Evolutionary conservation across 2,797 vertebrate genomes (phyloP), one percentile per base, ranked within the genome.

Genomic region (Cuculus canorus): DNA sequence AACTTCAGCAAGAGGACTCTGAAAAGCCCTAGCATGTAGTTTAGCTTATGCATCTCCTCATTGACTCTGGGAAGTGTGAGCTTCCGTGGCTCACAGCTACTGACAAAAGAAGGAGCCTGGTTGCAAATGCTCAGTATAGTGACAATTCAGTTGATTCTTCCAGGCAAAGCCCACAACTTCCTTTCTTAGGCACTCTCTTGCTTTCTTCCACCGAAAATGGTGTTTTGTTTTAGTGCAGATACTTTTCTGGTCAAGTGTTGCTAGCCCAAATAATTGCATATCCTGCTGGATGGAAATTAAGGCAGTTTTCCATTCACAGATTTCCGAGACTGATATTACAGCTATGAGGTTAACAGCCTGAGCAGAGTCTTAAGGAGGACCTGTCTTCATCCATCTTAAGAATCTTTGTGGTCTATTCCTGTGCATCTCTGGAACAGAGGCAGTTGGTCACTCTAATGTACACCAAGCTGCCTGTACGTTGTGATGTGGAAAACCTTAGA

Each of bases 1-100:
- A 35, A 10, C 52, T 39, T 50, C 32, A 10, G 32, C 64, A 66
- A 8, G 8, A 24, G 24, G 17, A 28, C 60, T 43, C 45, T 6
- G 10, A 81, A 75, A 66, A 54, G 19, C 22, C 59, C 30, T 5
- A 37, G 41, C 15, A 61, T 24, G n/a, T 22, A 41, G 24, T 22
- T 37, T 41, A 70, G 47, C 15, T 30, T 28, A 13, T 0, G 14
- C 17, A 1, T 43, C 43, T 47, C 43, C 32, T 32, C 1, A 5
- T 60, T 48, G 41, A 24, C 53, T 53, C 53, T 48, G 22, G 45
- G 17, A 79, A 37, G 50, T 8, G 50, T 23, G 22, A 73, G 37
- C 57, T 90, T 53, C 50, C 59, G 17, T 32, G 73, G 33, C 70
- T 69, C 65, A 35, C 28, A 65, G 37, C 27, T 41, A 15, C 54